Conservation (phyloP, 2,797 vertebrate genomes). For the Sphenopsis melanotis region DNA sequence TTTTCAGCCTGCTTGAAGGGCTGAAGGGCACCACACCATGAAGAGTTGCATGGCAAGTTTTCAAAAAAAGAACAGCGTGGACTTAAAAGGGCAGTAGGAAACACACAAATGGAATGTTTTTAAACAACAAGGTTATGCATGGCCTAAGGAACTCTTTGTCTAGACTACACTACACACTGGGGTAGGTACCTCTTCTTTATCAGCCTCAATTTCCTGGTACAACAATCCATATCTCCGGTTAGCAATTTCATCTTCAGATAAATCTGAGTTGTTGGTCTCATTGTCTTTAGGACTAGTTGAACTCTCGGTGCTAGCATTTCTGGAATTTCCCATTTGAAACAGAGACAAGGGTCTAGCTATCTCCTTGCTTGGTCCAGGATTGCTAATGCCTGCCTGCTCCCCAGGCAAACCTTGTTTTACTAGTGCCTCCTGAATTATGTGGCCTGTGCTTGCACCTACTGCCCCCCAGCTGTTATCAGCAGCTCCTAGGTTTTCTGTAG, state of each 20-base stretch:
- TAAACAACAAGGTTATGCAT: constrained; percentile 69
- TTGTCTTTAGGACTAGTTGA: constrained; percentile 82
- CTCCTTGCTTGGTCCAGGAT: constrained; percentile 40
- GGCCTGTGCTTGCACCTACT: constrained; percentile 5
- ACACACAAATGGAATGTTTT: constrained; percentile 44
- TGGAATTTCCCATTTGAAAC: constrained; percentile 64
- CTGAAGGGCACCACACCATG: constrained; percentile 48
- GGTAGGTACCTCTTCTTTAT: constrained; percentile 92
- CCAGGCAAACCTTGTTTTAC: constrained; percentile 25
- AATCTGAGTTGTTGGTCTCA: constrained; percentile 89
- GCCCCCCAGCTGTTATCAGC: constrained; percentile 53
- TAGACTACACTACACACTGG: constrained; percentile 83
- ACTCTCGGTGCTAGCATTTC: constrained; percentile 73
- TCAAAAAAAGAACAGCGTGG: constrained; percentile 23
- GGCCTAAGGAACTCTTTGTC: constrained; percentile 71
- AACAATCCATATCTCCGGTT: constrained; percentile 94
- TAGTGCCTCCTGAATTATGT: constrained; percentile 25
- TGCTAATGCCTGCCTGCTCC: constrained; percentile 34
- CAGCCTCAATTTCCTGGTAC: constrained; percentile 91
- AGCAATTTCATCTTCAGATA: constrained; percentile 96
- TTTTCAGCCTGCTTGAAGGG: constrained; percentile 56
- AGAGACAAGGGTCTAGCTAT: constrained; percentile 53
- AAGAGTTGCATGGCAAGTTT: constrained; percentile 25
- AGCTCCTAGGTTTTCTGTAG: constrained; percentile 61
- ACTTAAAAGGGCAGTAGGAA: constrained; percentile 27